Base-by-base conservation (phyloP, 2,888 invertebrate genomes). In the Meteorus colon region DNA sequence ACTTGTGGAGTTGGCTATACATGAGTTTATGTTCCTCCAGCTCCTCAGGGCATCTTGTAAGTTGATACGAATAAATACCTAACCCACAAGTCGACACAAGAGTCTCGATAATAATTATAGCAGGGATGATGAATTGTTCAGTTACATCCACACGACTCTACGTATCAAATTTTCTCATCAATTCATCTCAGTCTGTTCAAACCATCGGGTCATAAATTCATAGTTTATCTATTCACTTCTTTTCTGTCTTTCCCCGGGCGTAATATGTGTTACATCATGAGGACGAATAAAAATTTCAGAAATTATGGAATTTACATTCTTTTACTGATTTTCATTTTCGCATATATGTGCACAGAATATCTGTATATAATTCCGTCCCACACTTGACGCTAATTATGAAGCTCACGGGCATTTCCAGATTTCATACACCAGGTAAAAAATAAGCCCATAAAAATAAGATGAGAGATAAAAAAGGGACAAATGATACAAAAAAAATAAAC, bases 71-170 rank as follows among this genome's bases (percentile, higher is more conserved):
- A 70, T 79, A 76, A 79, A 80, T 79, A 75, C 70, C 55, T 77
- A 71, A 76, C 72, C 68, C 34, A 70, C 72, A 70, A 60, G 78
- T 74, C 73, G 63, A 70, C 73, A 70, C 69, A 76, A 73, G 74
- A 59, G 72, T 41, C 34, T 41, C 66, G 78, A 81, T 81, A 81
- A 84, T 83, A 83, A 84, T 82, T 84, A 81, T 82, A 80, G 81
- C 81, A 74, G 75, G 62, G 72, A 80, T 83, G 84, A 85, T 82
- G 82, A 85, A 85, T 82, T 80, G 78, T 80, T 79, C 60, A 51
- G 48, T 4, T 48, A n/a, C n/a, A 48, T 48, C 78, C 71, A 72
- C 73, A 73, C 68, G 69, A 73, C 68, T 60, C 48, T 55, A 67
- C 72, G 78, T 76, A 75, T 45, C 27, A 41, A 29, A 55, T 48